Evolutionary conservation across 2,888 invertebrate species (phyloP), one percentile per base, ranked within the genome.

Genomic region (Auanema sp.): DNA sequence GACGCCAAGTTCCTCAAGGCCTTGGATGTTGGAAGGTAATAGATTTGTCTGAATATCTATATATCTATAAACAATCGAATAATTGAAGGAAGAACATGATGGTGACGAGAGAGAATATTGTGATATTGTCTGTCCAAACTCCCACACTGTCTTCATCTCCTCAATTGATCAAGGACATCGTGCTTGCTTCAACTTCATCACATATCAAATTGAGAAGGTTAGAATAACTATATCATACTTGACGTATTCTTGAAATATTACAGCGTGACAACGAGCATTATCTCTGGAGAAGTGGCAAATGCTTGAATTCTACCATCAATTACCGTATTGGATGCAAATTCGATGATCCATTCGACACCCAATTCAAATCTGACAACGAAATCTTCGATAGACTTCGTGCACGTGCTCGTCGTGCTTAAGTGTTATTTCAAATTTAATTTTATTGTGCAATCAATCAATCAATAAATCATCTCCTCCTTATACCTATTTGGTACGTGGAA

Each of bases 291-390:
- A 78, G 79, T 12, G 80, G 81, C 55, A 80, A 81, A 52, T 81
- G 81, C 56, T 66, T 81, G 43, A 81, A 80, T 70, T 77, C 76
- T 18, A 81, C 81, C 1, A 77, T 75, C 59, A 78, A 76, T 58
- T 79, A 76, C 70, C 71, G 79, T 24, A 70, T 81, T 54, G 81
- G 81, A 55, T 81, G 81, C 76, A 80, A 81, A 58, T 82, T 82
- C 72, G 79, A 80, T 64, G 79, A 79, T 63, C 80, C 81, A 10
- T 81, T 81, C 72, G 72, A 74, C 57, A 78, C 78, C 14, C 79
- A 79, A 60, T 81, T 79, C 72, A 71, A 74, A 56, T 76, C 70
- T 49, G 81, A 81, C 68, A 77, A 79, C 62, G 81, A 80, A 49
- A 73, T 81, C 59, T 76, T 81, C 64, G 71, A 76, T 53, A 68